These are phyloP conservation scores for Lacerta bilineata DNA, from an alignment of 2,797 vertebrate species.

Conservation along the genomic window DNA sequence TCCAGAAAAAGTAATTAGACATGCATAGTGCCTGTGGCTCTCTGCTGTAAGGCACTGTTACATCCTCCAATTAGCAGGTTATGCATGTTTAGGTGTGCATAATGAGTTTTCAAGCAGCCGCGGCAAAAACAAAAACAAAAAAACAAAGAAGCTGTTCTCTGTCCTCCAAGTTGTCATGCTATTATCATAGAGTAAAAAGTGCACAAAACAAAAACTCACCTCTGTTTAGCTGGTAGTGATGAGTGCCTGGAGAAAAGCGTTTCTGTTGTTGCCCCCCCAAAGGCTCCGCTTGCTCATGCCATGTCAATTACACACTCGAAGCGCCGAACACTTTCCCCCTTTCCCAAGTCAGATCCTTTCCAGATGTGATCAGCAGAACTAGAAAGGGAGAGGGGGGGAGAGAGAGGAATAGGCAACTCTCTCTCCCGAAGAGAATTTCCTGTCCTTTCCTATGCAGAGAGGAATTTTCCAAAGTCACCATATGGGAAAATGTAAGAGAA, in stretches of 20 bases:
- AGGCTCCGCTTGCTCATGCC: slow-evolving; percentile 81
- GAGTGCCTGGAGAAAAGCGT: slow-evolving; percentile 71
- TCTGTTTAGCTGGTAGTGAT: slow-evolving; percentile 67
- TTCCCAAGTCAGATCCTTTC: slow-evolving; percentile 85
- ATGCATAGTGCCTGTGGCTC: neutral
- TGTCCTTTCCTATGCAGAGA: slow-evolving; percentile 79
- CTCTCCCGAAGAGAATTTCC: slow-evolving; percentile 75
- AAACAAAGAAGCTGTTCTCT: slow-evolving; percentile 43
- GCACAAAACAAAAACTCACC: slow-evolving; percentile 71
- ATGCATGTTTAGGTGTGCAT: slow-evolving; percentile 25
- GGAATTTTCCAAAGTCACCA: slow-evolving; percentile 79
- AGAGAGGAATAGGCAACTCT: slow-evolving; percentile 69
- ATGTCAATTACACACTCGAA: slow-evolving; percentile 74
- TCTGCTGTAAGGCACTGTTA: neutral
- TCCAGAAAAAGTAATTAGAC: slow-evolving; percentile 23
- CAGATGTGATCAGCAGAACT: slow-evolving; percentile 85
- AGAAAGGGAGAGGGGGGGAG: slow-evolving; percentile 32
- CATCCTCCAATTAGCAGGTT: slow-evolving; percentile 31
- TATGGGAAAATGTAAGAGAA: slow-evolving; percentile 76
- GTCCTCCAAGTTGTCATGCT: slow-evolving; percentile 30
- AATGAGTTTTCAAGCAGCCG: slow-evolving; percentile 33
- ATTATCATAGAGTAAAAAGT: slow-evolving; percentile 39
- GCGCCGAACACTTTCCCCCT: slow-evolving; percentile 68
- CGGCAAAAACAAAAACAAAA: slow-evolving; percentile 56
- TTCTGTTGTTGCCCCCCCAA: slow-evolving; percentile 55